Evolutionary conservation across 2,113 vertebrate species (phyloP).

Genomic region (Pipa parva): DNA sequence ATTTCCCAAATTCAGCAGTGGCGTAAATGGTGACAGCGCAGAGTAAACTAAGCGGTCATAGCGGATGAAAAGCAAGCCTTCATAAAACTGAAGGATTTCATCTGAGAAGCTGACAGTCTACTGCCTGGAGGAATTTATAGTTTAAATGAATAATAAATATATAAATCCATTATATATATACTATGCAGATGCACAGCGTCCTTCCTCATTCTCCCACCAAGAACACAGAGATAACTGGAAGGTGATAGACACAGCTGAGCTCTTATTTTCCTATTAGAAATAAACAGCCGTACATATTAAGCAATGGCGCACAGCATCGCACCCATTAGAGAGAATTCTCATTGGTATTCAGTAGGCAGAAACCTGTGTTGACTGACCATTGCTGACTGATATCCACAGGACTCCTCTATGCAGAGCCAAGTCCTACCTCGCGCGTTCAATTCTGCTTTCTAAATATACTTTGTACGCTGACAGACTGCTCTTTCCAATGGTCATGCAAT

Average conservation of each 20-base stretch:
- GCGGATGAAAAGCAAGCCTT: too few relatives aligned
- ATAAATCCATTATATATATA: constrained; percentile 8
- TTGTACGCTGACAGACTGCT: not conserved
- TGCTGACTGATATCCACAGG: constrained; percentile 3
- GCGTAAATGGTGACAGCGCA: too few relatives aligned
- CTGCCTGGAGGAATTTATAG: constrained; percentile 15
- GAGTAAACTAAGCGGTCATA: too few relatives aligned
- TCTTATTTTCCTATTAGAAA: constrained; percentile 33
- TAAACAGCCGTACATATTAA: constrained; percentile 13
- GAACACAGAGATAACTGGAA: constrained; percentile 14
- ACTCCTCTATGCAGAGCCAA: constrained; percentile 1
- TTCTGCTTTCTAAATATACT: constrained; percentile 10
- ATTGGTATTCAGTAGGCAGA: constrained; percentile 17
- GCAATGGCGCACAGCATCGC: not conserved
- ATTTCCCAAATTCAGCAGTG: too few relatives aligned
- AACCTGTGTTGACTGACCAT: constrained; percentile 20
- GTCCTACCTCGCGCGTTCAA: not conserved
- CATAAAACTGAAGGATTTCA: not conserved
- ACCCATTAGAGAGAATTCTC: constrained; percentile 4
- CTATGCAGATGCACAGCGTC: constrained; percentile 22
- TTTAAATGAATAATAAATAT: constrained; percentile 20
- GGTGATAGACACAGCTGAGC: constrained; percentile 26
- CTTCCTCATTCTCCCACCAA: constrained; percentile 11
- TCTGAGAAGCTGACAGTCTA: constrained; percentile 8
- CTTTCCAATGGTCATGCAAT: not conserved